These are phyloP conservation scores for Thunnus maccoyii DNA, from an alignment of 2,113 vertebrate genomes.

Conservation along the genomic window DNA sequence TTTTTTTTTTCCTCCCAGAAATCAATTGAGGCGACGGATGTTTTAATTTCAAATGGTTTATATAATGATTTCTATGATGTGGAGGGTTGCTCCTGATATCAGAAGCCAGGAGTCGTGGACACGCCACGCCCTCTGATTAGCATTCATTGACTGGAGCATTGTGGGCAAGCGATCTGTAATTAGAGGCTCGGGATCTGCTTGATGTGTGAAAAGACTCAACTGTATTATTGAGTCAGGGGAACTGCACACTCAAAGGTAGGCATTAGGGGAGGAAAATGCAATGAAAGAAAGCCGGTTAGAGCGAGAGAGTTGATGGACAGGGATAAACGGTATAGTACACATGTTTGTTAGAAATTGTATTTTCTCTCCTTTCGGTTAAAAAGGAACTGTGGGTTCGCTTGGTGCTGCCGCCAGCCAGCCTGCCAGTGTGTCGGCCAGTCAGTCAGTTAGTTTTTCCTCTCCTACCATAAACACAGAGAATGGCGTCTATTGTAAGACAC, in stretches of 20 bases:
- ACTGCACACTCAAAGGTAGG: slow-evolving; percentile 25
- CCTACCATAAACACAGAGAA: slow-evolving; percentile 61
- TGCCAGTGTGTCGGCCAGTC: slow-evolving; percentile 45
- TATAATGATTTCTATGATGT: slow-evolving; percentile 49
- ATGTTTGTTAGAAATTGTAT: slow-evolving; percentile 47
- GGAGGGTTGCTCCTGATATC: slow-evolving; percentile 42
- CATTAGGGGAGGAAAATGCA: slow-evolving; percentile 14
- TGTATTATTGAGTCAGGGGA: slow-evolving; percentile 47
- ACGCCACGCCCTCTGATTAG: slow-evolving; percentile 59
- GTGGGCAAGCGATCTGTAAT: slow-evolving; percentile 60
- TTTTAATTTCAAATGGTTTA: slow-evolving; percentile 52
- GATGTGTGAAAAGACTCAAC: slow-evolving; percentile 54
- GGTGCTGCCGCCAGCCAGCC: slow-evolving; percentile 27
- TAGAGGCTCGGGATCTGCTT: slow-evolving; percentile 49
- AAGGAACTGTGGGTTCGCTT: slow-evolving; percentile 38
- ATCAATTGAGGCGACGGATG: slow-evolving; percentile 55
- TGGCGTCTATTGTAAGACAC: slow-evolving; percentile 63
- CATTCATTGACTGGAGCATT: slow-evolving; percentile 60
- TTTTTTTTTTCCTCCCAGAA: slow-evolving; percentile 23
- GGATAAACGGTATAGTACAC: slow-evolving; percentile 10
- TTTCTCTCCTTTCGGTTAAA: slow-evolving; percentile 30
- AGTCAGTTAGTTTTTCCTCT: slow-evolving; percentile 45
- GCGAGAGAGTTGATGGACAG: background rate
- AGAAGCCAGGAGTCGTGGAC: slow-evolving; percentile 39
- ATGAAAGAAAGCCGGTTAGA: background rate